These are phyloP conservation scores for Lepisosteus osseus DNA, from an alignment of 2,113 vertebrate species.

Conservation along the genomic window DNA sequence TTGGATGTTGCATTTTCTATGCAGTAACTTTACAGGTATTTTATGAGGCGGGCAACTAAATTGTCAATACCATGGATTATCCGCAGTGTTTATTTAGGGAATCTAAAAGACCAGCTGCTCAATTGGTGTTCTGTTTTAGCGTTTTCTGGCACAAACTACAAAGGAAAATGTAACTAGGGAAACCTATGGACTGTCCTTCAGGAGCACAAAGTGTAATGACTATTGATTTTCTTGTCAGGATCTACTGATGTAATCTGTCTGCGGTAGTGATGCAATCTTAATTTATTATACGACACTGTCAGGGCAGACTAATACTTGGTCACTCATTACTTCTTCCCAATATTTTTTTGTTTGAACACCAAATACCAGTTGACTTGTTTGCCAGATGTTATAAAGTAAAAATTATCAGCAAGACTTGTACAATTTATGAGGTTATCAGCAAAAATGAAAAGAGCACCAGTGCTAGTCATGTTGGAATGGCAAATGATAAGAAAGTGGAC, in stretches of 20 bases:
- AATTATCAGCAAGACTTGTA: too few species aligned
- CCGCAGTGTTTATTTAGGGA: neutral
- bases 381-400: too few species aligned
- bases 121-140: neutral
- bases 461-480: too few species aligned
- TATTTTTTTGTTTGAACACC: neutral
- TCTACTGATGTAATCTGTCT: slow-evolving; percentile 1
- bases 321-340: neutral
- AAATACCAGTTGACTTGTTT: neutral
- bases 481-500: too few species aligned
- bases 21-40: too few species aligned
- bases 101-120: neutral
- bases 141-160: neutral
- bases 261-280: neutral
- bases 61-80: too few species aligned
- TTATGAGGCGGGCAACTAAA: too few species aligned
- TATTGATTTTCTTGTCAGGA: slow-evolving; percentile 2
- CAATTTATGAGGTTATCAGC: too few species aligned
- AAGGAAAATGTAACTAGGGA: neutral
- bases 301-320: neutral
- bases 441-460: too few species aligned
- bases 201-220: neutral
- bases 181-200: neutral
- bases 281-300: neutral
- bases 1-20: too few species aligned